A percentile compares a stretch with the other conserved stretches of the same genome.
These are phyloP conservation scores for Zosterops japonicus DNA, from an alignment of 2,113 vertebrate genomes.

Conservation along the genomic window DNA sequence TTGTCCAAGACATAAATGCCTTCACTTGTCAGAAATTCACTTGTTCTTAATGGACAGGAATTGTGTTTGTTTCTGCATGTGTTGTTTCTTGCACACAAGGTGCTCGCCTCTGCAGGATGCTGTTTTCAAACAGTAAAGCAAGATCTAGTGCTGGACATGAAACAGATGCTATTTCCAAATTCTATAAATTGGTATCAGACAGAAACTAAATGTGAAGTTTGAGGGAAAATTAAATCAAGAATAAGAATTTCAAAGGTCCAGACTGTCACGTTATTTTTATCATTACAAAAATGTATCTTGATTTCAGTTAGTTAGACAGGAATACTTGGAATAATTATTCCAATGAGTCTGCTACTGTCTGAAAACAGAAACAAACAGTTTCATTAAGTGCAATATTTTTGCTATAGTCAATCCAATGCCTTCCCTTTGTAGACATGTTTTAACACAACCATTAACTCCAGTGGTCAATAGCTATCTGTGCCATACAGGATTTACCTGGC, in stretches of 20 bases:
- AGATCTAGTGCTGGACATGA: not conserved
- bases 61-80: not conserved
- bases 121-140: not conserved
- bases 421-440: not conserved
- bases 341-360: not conserved
- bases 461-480: not conserved
- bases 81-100: not conserved
- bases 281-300: not conserved
- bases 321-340: not conserved
- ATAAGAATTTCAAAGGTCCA: not conserved
- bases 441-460: not conserved
- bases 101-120: not conserved
- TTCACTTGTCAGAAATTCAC: not conserved
- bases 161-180: not conserved
- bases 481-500: not conserved
- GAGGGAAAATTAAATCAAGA: not conserved
- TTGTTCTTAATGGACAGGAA: not conserved
- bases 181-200: not conserved
- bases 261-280: not conserved
- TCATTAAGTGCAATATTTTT: not conserved
- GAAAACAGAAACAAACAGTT: not conserved
- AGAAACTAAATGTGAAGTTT: not conserved
- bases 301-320: not conserved
- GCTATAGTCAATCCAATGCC: not conserved
- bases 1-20: not conserved